These are phyloP conservation scores for Ochotona curzoniae DNA, from an alignment of 2,113 vertebrate genomes.

Conservation along the genomic window DNA sequence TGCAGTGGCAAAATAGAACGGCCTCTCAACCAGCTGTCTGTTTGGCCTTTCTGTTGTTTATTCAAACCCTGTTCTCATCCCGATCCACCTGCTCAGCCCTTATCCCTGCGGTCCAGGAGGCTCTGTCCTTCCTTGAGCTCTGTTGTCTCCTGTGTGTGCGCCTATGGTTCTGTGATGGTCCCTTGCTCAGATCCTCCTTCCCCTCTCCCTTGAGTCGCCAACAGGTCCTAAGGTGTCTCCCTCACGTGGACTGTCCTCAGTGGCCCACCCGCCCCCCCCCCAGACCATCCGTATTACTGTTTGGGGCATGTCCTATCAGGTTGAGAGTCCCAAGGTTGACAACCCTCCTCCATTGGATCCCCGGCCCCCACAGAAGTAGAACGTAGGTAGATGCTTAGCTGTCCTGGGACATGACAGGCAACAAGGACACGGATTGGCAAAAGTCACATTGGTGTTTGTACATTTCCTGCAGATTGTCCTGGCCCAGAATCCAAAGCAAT, in stretches of 20 bases:
- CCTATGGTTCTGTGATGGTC: conserved; percentile 89
- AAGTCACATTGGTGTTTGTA: background rate
- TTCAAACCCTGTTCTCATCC: background rate
- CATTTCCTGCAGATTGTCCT: background rate
- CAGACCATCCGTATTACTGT: conserved; percentile 12
- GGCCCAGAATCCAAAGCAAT: background rate
- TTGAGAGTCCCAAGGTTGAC: conserved; percentile 2
- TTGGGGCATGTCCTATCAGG: conserved; percentile 62
- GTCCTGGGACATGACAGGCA: background rate
- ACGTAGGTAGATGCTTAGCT: background rate
- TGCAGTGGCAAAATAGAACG: background rate
- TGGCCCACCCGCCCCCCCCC: conserved; percentile 24
- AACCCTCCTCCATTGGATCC: background rate
- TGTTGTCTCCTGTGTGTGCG: conserved; percentile 75
- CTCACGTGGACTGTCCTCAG: conserved; percentile 40
- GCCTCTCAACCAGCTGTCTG: background rate
- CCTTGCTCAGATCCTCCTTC: conserved; percentile 82
- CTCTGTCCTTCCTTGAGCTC: background rate
- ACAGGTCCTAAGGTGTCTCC: conserved; percentile 52
- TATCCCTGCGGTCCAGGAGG: background rate
- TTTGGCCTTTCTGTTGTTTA: background rate
- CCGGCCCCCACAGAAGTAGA: background rate
- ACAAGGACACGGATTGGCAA: background rate
- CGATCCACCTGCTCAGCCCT: background rate
- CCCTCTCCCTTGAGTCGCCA: background rate